These are phyloP conservation scores for Ceyx melanurus DNA, from an alignment of 2,113 vertebrate species.

Conservation along the genomic window DNA sequence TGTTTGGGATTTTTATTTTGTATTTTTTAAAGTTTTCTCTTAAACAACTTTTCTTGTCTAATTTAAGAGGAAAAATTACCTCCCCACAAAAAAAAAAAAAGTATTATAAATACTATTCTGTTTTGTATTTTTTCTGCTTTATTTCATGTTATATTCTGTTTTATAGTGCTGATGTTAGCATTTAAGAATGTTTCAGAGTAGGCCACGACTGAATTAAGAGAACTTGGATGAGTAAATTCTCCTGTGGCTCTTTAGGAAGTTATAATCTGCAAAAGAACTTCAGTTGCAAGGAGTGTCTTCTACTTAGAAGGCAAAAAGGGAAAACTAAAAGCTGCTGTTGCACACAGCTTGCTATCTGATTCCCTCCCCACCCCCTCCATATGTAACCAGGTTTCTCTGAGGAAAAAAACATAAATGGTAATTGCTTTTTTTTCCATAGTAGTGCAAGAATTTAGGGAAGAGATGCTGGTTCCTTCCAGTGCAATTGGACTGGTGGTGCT, in stretches of 20 bases:
- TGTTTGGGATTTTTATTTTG: not conserved
- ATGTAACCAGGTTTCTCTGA: not conserved
- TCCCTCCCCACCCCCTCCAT: no score
- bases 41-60: not conserved
- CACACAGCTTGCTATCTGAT: not conserved
- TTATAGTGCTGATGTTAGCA: not conserved
- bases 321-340: not conserved
- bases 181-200: not conserved
- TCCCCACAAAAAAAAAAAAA: no score
- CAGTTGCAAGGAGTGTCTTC: not conserved
- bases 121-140: not conserved
- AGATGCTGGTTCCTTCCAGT: not conserved
- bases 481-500: not conserved
- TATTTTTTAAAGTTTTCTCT: not conserved
- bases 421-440: not conserved
- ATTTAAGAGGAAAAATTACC: not conserved
- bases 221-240: constrained; percentile 28
- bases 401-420: not conserved
- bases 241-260: constrained; percentile 22
- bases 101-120: not conserved
- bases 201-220: not conserved
- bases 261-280: not conserved
- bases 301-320: not conserved
- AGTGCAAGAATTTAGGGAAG: not conserved
- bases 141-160: not conserved